phyloP scores from a whole-genome alignment of 2,113 vertebrate genomes.

The Halichoeres trimaculatus region DNA sequence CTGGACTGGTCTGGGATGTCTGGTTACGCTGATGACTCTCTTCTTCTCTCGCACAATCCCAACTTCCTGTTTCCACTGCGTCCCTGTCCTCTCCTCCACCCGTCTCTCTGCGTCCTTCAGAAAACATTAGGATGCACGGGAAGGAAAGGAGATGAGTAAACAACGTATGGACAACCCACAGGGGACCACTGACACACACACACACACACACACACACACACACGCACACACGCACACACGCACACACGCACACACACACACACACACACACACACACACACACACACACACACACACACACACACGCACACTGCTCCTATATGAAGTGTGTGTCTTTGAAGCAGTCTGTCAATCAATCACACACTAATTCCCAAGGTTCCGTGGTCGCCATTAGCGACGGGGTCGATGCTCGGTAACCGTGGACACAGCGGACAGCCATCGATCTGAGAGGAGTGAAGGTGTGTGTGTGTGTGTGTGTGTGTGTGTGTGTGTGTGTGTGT shows the following conservation, averaged over 20 bases:
- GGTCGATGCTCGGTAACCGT: constrained; percentile 79
- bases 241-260: constrained; percentile 8
- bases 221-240: constrained; percentile 1
- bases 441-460: constrained; percentile 66
- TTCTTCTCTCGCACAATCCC: constrained; percentile 4
- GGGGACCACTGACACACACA: constrained; percentile 53
- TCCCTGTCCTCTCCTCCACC: neutral
- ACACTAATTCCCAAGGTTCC: constrained; percentile 79
- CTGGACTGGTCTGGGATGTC: no score
- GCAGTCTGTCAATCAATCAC: constrained; percentile 79
- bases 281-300: neutral
- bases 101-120: constrained; percentile 43
- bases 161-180: constrained; percentile 62
- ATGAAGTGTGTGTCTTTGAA: constrained; percentile 61
- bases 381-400: constrained; percentile 79
- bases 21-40: constrained; percentile 47
- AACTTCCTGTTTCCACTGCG: neutral
- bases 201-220: constrained; percentile 43
- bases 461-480: constrained; percentile 35
- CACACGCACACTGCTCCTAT: constrained; percentile 17
- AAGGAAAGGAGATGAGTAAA: constrained; percentile 67
- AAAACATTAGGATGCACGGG: constrained; percentile 63
- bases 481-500: constrained; percentile 62
- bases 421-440: constrained; percentile 79
- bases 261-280: constrained; percentile 9